These are phyloP conservation scores for Eucera pruinosa DNA, from an alignment of 2,888 invertebrate species.

Conservation along the genomic window DNA sequence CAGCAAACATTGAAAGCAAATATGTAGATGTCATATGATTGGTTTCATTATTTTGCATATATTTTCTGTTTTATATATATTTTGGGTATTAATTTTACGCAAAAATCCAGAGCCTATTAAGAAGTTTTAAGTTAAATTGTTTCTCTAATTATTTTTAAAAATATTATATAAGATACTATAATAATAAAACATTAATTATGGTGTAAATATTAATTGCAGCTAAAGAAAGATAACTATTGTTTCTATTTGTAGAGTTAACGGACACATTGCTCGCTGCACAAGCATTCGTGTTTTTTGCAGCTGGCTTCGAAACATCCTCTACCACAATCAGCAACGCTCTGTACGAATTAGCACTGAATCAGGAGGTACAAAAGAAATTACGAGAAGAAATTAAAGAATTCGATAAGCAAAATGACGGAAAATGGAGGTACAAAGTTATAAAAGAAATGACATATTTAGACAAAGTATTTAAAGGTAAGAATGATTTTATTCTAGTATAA, in stretches of 20 bases:
- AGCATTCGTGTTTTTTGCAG: conserved; percentile 72
- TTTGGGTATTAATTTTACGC: too few relatives aligned
- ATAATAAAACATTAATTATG: not conserved
- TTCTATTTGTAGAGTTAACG: conserved; percentile 62
- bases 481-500: too few relatives aligned
- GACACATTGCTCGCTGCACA: conserved; percentile 70
- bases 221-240: too few relatives aligned
- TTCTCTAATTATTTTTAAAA: too few relatives aligned
- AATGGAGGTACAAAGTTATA: conserved; percentile 81
- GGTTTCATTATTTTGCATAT: too few relatives aligned
- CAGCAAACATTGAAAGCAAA: too few relatives aligned
- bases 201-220: too few relatives aligned
- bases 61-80: too few relatives aligned
- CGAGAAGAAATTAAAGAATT: conserved; percentile 64
- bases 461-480: conserved; percentile 80
- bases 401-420: conserved; percentile 72
- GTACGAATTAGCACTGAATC: conserved; percentile 71
- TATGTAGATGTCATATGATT: too few relatives aligned
- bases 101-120: too few relatives aligned
- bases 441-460: conserved; percentile 83
- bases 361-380: conserved; percentile 69
- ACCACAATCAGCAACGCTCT: conserved; percentile 71
- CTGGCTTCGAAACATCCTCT: conserved; percentile 75
- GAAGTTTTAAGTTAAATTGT: not conserved
- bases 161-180: too few relatives aligned